phyloP scores from a whole-genome alignment of 2,113 vertebrate genomes.

The Ictidomys tridecemlineatus region DNA sequence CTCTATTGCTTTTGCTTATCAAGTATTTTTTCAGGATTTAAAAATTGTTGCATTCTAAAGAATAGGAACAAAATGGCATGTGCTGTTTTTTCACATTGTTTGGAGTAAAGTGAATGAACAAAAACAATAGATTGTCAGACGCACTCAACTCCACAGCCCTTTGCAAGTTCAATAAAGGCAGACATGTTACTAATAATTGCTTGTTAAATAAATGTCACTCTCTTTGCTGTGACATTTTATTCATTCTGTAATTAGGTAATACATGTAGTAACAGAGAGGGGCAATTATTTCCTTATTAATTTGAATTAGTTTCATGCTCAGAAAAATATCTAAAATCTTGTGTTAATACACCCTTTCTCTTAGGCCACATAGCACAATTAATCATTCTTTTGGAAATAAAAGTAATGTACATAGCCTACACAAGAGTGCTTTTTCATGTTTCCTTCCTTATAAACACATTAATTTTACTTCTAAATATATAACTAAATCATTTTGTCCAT shows the following conservation, averaged over 20 bases:
- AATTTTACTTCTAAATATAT: neutral
- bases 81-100: neutral
- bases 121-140: neutral
- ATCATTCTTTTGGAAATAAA: slow-evolving; percentile 26
- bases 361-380: neutral
- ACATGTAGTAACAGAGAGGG: slow-evolving; percentile 64
- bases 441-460: neutral
- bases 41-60: neutral
- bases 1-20: neutral
- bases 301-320: slow-evolving; percentile 78
- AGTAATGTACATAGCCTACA: neutral
- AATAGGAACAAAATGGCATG: neutral
- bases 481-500: neutral
- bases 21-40: neutral
- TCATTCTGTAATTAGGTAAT: slow-evolving; percentile 84
- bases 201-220: slow-evolving; percentile 81
- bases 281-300: slow-evolving; percentile 80
- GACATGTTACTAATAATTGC: slow-evolving; percentile 65
- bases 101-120: neutral
- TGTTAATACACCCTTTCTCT: neutral
- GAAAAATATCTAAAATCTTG: slow-evolving; percentile 73
- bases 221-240: slow-evolving; percentile 75
- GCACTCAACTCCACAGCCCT: slow-evolving; percentile 35
- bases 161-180: slow-evolving; percentile 58
- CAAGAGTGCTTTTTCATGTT: neutral